Evolutionary conservation across 2,797 vertebrate genomes (phyloP).

Genomic region (Falco naumanni): DNA sequence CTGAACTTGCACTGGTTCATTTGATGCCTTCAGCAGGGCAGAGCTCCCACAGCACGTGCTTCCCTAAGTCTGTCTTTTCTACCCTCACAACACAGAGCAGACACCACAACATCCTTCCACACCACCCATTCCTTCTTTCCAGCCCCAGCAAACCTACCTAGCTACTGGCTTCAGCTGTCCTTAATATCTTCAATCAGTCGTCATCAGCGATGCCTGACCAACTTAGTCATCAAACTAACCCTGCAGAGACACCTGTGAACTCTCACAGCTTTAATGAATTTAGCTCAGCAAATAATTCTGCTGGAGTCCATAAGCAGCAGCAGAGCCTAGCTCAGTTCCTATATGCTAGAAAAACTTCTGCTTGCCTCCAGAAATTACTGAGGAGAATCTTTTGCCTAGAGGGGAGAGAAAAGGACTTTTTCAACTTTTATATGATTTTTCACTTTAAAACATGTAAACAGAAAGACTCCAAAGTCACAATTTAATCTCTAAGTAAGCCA

Average conservation of each 20-base stretch:
- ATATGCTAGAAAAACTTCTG: not conserved
- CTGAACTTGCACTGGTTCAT: not conserved
- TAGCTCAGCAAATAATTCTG: not conserved
- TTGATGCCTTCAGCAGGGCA: fast-evolving
- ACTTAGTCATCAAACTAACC: not conserved
- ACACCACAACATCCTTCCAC: fast-evolving
- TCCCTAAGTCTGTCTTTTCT: not conserved
- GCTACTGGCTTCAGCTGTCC: not conserved
- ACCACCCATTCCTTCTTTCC: fast-evolving
- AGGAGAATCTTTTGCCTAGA: not conserved
- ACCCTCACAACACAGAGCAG: fast-evolving
- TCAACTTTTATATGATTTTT: not conserved
- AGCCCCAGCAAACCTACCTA: fast-evolving
- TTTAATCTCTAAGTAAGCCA: not conserved
- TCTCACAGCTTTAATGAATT: not conserved
- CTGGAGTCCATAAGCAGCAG: not conserved
- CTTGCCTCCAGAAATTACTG: not conserved
- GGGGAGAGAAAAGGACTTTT: not conserved
- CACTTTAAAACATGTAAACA: not conserved
- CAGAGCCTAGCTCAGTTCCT: not conserved
- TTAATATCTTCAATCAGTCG: not conserved
- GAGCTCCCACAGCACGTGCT: not conserved
- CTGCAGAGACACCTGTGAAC: not conserved
- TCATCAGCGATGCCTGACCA: not conserved
- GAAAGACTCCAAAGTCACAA: not conserved